Evolutionary conservation across 2,113 vertebrate genomes (phyloP).

Genomic region (Leucoraja erinaceus): DNA sequence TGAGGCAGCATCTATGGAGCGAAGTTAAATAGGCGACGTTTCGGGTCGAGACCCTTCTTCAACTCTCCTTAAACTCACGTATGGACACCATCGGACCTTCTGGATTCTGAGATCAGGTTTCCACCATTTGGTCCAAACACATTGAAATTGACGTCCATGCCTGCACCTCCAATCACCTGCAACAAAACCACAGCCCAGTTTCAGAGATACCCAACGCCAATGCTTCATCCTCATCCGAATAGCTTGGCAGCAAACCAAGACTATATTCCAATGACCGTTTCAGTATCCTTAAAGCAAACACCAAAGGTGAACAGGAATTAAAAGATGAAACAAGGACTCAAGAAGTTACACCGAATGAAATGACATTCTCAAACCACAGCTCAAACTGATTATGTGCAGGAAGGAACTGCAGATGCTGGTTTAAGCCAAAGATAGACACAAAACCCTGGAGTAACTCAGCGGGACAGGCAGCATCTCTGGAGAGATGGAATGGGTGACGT

Average conservation of each 20-base stretch:
- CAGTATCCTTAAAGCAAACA: no score
- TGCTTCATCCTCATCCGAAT: no score
- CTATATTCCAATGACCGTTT: no score
- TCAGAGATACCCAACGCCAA: not conserved
- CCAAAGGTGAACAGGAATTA: not conserved
- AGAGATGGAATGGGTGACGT: no score
- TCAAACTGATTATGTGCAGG: no score
- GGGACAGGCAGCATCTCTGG: not conserved
- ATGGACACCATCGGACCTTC: slow-evolving; percentile 75
- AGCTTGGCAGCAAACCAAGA: not conserved
- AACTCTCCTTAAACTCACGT: slow-evolving; percentile 57
- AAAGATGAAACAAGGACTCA: not conserved
- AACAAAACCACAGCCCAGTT: not conserved
- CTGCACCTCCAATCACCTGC: slow-evolving; percentile 80
- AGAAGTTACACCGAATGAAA: not conserved
- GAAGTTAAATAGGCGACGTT: no score
- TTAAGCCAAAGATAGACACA: no score
- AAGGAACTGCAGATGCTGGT: no score
- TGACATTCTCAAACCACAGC: not conserved
- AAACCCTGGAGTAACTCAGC: not conserved
- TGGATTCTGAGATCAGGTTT: slow-evolving; percentile 60
- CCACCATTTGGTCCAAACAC: slow-evolving; percentile 65
- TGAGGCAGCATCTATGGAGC: no score
- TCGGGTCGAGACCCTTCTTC: no score
- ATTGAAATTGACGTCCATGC: slow-evolving; percentile 79